Percentiles rank a stretch among this genome's conserved stretches.
Conservation (phyloP, 2,113 vertebrate species). For the Trachemys scripta region DNA sequence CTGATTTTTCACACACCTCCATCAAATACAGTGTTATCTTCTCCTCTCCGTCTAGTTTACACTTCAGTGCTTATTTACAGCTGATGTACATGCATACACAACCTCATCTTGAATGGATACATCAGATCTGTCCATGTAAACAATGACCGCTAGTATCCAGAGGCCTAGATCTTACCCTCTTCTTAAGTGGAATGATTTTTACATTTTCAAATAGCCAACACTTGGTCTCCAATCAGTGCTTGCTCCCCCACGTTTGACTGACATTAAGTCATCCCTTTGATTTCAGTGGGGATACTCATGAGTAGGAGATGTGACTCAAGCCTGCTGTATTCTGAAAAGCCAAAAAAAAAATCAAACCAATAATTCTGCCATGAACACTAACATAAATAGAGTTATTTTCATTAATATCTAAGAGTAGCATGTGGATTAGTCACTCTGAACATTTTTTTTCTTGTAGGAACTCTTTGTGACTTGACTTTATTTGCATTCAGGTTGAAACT, state of each 20-base stretch:
- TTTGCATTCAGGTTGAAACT: conserved; percentile 54
- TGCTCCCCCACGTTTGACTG: conserved; percentile 34
- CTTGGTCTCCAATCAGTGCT: conserved; percentile 30
- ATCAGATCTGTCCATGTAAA: background rate
- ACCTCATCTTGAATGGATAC: background rate
- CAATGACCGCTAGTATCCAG: conserved; percentile 3
- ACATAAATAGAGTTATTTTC: conserved; percentile 35
- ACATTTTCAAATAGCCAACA: conserved; percentile 7
- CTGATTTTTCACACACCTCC: conserved; percentile 52
- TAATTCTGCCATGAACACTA: conserved; percentile 27
- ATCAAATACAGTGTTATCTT: conserved; percentile 47
- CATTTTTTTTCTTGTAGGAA: conserved; percentile 41
- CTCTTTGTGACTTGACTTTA: conserved; percentile 44
- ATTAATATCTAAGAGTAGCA: conserved; percentile 58
- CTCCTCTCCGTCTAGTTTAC: conserved; percentile 41
- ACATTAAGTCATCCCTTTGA: conserved; percentile 3
- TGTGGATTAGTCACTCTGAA: conserved; percentile 62
- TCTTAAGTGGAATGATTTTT: conserved; percentile 1
- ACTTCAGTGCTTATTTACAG: conserved; percentile 33
- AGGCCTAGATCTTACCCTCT: background rate
- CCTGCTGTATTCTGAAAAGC: conserved; percentile 41
- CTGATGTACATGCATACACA: background rate
- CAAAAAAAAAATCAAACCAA: background rate
- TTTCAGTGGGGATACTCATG: conserved; percentile 28
- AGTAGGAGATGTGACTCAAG: conserved; percentile 19